These are phyloP conservation scores for Pantherophis vulpinus DNA, from an alignment of 2,797 vertebrate species.

Conservation along the genomic window DNA sequence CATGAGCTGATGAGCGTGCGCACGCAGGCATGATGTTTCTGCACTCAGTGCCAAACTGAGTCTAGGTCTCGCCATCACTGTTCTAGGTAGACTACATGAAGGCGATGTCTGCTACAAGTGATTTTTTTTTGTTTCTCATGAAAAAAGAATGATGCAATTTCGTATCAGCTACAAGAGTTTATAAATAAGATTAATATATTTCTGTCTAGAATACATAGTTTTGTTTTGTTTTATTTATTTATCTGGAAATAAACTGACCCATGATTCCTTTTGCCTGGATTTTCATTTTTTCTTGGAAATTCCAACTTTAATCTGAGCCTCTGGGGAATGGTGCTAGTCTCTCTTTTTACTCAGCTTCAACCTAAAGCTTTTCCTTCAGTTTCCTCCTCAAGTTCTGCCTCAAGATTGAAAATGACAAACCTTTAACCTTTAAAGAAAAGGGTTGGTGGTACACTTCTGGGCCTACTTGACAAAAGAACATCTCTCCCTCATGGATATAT, in stretches of 20 bases:
- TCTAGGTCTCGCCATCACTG: too few relatives aligned
- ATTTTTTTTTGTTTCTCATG: not conserved
- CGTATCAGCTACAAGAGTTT: not conserved
- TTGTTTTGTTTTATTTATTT: not conserved
- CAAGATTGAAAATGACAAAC: not conserved
- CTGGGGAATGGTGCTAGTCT: not conserved
- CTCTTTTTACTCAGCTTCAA: not conserved
- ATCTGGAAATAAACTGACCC: not conserved
- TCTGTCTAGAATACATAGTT: not conserved
- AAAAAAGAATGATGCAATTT: not conserved
- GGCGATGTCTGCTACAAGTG: not conserved
- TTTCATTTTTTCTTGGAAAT: not conserved
- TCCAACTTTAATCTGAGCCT: not conserved
- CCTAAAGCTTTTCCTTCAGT: not conserved
- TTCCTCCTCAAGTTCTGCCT: not conserved
- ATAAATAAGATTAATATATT: not conserved
- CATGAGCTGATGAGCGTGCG: too few relatives aligned
- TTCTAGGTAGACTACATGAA: not conserved
- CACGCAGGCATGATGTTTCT: too few relatives aligned
- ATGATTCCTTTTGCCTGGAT: not conserved
- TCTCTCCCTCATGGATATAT: not conserved
- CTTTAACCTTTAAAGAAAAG: not conserved
- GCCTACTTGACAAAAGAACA: not conserved
- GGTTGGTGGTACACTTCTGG: not conserved
- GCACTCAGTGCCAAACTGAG: too few relatives aligned